A percentile compares a stretch with the other conserved stretches of the same genome.
These are phyloP conservation scores for Chauna torquata DNA, from an alignment of 2,113 vertebrate genomes.

Conservation along the genomic window DNA sequence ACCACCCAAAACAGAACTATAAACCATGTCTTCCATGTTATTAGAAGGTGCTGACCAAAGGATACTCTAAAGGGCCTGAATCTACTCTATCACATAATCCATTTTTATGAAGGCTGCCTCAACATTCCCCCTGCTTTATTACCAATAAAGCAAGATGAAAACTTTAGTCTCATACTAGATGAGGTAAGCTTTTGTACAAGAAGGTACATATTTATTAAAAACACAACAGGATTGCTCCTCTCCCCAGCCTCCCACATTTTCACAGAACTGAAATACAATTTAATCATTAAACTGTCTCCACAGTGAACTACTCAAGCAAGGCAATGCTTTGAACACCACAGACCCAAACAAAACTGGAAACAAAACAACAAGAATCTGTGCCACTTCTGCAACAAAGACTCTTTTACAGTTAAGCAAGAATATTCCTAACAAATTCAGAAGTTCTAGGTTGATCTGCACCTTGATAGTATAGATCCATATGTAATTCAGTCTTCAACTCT, in stretches of 20 bases:
- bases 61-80: not conserved
- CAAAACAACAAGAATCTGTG: not conserved
- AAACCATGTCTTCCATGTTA: not conserved
- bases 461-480: not conserved
- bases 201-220: not conserved
- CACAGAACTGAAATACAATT: not conserved
- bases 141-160: not conserved
- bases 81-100: not conserved
- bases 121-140: not conserved
- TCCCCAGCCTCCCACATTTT: not conserved
- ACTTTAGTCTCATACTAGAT: not conserved
- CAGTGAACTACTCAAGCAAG: accelerated
- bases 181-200: not conserved
- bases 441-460: not conserved
- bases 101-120: not conserved
- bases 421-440: not conserved
- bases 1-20: not conserved
- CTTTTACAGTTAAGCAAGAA: not conserved
- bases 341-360: not conserved
- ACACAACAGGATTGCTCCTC: not conserved
- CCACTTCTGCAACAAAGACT: not conserved
- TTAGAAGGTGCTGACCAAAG: not conserved
- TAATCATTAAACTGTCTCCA: not conserved
- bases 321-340: not conserved
- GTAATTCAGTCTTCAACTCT: not conserved